These are phyloP conservation scores for Melanotaenia boesemani DNA, from an alignment of 2,797 vertebrate genomes.

Conservation along the genomic window DNA sequence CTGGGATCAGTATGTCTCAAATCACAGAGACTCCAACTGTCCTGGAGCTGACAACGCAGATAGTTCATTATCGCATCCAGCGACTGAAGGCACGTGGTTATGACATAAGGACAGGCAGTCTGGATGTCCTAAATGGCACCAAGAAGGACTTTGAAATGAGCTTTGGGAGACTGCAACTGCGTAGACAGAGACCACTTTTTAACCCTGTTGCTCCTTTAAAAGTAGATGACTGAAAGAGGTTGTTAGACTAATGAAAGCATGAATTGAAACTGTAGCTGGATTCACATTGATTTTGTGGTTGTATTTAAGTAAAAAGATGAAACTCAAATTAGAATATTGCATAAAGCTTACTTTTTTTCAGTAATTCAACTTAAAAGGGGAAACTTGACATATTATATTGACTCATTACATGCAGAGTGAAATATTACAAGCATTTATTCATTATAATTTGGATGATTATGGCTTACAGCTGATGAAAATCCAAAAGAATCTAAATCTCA, in stretches of 20 bases:
- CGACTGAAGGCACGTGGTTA: slow-evolving; percentile 85
- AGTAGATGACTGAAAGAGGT: slow-evolving; percentile 79
- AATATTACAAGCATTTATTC: too few species aligned
- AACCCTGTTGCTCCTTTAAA: slow-evolving; percentile 92
- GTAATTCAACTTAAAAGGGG: too few species aligned
- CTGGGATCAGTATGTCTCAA: slow-evolving; percentile 88
- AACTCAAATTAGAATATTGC: too few species aligned
- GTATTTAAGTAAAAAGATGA: not conserved
- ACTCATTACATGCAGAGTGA: too few species aligned
- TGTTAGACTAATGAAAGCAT: not conserved
- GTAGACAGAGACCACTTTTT: slow-evolving; percentile 89
- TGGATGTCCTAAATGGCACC: slow-evolving; percentile 89
- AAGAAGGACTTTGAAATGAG: slow-evolving; percentile 94
- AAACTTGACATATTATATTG: too few species aligned
- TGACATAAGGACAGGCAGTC: slow-evolving; percentile 81
- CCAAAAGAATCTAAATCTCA: too few species aligned
- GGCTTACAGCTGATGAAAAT: too few species aligned
- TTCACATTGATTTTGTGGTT: not conserved
- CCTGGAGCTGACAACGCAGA: slow-evolving; percentile 91
- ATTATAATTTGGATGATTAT: too few species aligned
- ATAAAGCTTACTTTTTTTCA: too few species aligned
- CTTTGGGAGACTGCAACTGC: slow-evolving; percentile 86
- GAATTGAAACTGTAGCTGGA: slow-evolving; percentile 14
- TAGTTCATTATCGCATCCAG: slow-evolving; percentile 88
- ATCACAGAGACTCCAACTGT: slow-evolving; percentile 87